phyloP scores from a whole-genome alignment of 2,113 vertebrate genomes.

The Psophia crepitans region DNA sequence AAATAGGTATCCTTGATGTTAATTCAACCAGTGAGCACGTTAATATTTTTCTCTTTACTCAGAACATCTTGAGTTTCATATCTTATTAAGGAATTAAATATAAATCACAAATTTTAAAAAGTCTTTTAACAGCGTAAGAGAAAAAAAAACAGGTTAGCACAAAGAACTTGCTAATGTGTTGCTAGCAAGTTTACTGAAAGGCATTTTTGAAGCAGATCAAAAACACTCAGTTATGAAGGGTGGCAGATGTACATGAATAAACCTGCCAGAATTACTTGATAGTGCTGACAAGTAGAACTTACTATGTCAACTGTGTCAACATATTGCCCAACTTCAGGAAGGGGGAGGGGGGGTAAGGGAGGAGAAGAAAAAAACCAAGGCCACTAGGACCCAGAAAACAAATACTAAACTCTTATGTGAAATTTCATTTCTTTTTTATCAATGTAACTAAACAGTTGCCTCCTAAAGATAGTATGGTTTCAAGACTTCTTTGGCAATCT shows the following conservation, averaged over 20 bases:
- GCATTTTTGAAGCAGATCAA: background rate
- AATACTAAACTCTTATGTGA: background rate
- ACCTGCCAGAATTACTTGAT: slow-evolving; percentile 35
- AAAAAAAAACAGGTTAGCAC: background rate
- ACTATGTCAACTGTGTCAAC: slow-evolving; percentile 6
- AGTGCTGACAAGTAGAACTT: slow-evolving; percentile 41
- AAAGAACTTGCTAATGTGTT: background rate
- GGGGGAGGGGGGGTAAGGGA: too few relatives aligned
- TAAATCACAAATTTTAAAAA: background rate
- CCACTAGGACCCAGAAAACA: background rate
- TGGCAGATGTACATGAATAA: background rate
- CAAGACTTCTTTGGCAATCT: background rate
- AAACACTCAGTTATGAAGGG: background rate
- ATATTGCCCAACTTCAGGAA: background rate
- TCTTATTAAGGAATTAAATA: background rate
- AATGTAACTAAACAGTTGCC: background rate
- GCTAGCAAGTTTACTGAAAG: background rate
- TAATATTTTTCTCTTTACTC: background rate
- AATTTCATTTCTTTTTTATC: background rate
- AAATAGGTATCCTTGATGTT: background rate
- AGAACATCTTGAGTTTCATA: background rate
- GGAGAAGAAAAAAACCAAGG: background rate
- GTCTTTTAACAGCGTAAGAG: background rate
- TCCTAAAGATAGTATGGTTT: background rate
- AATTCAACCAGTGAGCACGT: background rate